Conservation (phyloP, 2,113 vertebrate genomes). For the Psophia crepitans region DNA sequence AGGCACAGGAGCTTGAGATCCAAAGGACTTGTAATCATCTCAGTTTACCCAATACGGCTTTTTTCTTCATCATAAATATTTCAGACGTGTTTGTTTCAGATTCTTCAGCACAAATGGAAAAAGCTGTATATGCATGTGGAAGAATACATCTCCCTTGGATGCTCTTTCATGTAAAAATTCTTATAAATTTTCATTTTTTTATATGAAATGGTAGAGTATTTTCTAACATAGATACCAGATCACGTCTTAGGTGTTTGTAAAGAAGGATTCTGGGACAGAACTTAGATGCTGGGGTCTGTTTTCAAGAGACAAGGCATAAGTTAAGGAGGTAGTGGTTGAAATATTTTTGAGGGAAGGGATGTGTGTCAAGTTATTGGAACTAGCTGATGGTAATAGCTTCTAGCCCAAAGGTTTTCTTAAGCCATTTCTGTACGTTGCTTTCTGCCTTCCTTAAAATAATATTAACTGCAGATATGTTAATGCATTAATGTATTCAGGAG, state of each 20-base stretch:
- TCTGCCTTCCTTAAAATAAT: not conserved
- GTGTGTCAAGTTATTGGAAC: not conserved
- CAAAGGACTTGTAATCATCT: not conserved
- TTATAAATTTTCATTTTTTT: not conserved
- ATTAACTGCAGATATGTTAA: not conserved
- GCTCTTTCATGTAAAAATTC: not conserved
- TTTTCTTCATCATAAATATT: not conserved
- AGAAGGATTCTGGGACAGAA: not conserved
- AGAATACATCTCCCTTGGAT: not conserved
- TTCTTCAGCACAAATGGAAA: not conserved
- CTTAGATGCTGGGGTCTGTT: not conserved
- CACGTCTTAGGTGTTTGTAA: not conserved
- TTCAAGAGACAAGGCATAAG: not conserved
- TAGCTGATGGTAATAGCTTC: not conserved
- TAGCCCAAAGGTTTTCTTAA: not conserved
- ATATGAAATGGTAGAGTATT: not conserved
- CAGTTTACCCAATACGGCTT: not conserved
- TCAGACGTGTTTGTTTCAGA: not conserved
- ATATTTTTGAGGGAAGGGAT: not conserved
- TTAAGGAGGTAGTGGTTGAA: not conserved
- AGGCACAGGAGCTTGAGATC: not conserved
- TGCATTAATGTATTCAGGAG: not conserved
- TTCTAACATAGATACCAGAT: not conserved
- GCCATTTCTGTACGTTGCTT: not conserved
- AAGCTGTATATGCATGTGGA: not conserved